Evolutionary conservation across 2,113 vertebrate genomes (phyloP).

Genomic region (Ancistrus triradiatus): DNA sequence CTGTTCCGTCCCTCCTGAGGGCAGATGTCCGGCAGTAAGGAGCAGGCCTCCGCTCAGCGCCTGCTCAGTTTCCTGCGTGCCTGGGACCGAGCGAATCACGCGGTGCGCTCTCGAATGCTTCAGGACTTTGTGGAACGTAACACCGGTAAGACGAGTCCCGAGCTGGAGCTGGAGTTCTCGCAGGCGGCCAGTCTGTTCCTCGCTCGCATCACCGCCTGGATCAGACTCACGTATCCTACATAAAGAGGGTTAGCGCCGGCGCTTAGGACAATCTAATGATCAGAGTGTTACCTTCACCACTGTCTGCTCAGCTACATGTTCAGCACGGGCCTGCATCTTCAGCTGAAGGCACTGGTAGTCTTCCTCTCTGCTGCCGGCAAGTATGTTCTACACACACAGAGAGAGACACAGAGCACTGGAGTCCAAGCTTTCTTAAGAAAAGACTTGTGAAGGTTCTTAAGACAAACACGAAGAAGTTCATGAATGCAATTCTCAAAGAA

Average conservation of each 20-base stretch:
- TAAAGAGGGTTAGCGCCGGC: too few relatives aligned
- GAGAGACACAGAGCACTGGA: too few relatives aligned
- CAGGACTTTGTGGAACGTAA: constrained; percentile 69
- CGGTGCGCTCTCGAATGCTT: constrained; percentile 60
- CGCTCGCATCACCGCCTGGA: constrained; percentile 73
- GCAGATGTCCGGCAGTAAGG: constrained; percentile 67
- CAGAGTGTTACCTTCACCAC: constrained; percentile 57
- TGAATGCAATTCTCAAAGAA: too few relatives aligned
- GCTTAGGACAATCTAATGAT: too few relatives aligned
- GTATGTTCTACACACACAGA: constrained; percentile 71
- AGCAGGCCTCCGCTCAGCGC: constrained; percentile 64
- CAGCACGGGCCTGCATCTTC: constrained; percentile 65
- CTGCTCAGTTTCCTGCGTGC: constrained; percentile 73
- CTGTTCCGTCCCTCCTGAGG: too few relatives aligned
- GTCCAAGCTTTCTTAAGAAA: too few relatives aligned
- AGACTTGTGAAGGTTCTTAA: too few relatives aligned
- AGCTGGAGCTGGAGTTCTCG: constrained; percentile 79
- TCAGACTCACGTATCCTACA: constrained; percentile 80
- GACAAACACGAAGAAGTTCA: too few relatives aligned
- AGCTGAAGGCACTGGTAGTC: constrained; percentile 73
- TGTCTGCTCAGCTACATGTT: constrained; percentile 70
- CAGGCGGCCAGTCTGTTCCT: constrained; percentile 80
- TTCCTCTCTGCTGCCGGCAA: constrained; percentile 77
- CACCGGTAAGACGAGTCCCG: constrained; percentile 68
- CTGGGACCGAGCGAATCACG: constrained; percentile 71